A percentile compares a stretch with the other conserved stretches of the same genome.
Evolutionary conservation across 2,113 vertebrate genomes (phyloP).

Genomic region (Pogona vitticeps): DNA sequence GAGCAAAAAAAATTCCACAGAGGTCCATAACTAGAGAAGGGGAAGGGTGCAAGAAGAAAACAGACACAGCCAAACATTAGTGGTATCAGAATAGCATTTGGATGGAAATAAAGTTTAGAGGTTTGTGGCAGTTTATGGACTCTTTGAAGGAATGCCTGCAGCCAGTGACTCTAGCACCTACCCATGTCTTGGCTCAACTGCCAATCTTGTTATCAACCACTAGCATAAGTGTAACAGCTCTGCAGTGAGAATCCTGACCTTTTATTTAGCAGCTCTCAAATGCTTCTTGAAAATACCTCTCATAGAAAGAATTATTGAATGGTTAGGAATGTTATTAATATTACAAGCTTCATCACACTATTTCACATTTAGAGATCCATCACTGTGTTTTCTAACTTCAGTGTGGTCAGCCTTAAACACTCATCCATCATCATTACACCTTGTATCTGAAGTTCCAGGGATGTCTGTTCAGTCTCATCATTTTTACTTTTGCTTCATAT

Average conservation of each 20-base stretch:
- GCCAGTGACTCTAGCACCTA: not conserved
- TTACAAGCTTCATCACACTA: conserved; percentile 22
- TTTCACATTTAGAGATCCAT: conserved; percentile 18
- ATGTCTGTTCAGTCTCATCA: not conserved
- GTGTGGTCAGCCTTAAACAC: not conserved
- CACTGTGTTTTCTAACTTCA: not conserved
- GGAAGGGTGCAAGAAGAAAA: not conserved
- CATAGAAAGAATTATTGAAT: conserved; percentile 31
- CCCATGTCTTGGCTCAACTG: not conserved
- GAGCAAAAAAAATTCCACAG: too few species aligned
- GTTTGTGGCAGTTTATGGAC: not conserved
- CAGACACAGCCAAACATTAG: not conserved
- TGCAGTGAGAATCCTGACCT: not conserved
- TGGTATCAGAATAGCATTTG: not conserved
- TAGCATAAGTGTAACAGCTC: not conserved
- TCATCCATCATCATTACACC: not conserved
- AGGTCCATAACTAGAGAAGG: not conserved
- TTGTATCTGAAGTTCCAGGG: not conserved
- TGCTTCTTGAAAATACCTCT: conserved; percentile 5
- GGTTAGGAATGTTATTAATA: conserved; percentile 17
- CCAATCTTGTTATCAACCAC: not conserved
- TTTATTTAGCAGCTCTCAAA: conserved; percentile 16
- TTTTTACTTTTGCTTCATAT: conserved; percentile 14
- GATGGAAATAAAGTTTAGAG: not conserved
- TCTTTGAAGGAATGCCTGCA: not conserved